These are phyloP conservation scores for Lithophane leautieri DNA, from an alignment of 2,888 invertebrate species.

Conservation along the genomic window DNA sequence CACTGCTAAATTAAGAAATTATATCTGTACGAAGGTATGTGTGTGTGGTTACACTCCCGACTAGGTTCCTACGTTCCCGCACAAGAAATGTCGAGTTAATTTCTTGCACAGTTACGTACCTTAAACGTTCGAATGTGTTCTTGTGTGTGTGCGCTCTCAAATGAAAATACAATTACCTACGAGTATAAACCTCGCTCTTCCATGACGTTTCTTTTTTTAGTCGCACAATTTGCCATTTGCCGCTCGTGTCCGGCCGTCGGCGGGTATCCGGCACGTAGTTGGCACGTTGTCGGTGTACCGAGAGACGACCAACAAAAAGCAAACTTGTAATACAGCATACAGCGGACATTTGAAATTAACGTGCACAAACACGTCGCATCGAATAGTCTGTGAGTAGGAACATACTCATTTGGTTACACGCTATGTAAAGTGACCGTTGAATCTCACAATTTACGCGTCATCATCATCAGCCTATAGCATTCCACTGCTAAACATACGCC, in stretches of 20 bases:
- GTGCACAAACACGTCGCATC: not conserved
- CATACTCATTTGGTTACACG: not conserved
- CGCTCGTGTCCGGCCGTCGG: too few species aligned
- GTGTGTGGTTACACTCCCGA: constrained; percentile 2
- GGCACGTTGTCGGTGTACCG: not conserved
- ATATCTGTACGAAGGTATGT: constrained; percentile 25
- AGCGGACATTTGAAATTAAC: not conserved
- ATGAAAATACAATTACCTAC: constrained; percentile 18
- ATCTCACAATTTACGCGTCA: not conserved
- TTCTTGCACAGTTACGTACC: constrained; percentile 3
- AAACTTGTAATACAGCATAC: constrained; percentile 5
- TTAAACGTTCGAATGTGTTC: not conserved
- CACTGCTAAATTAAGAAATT: constrained; percentile 38
- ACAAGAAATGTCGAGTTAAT: not conserved
- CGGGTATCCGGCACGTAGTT: not conserved
- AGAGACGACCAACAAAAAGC: not conserved
- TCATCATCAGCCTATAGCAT: too few species aligned
- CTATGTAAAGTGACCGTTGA: not conserved
- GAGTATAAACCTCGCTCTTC: constrained; percentile 9
- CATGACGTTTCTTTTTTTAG: constrained; percentile 9
- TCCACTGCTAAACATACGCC: too few species aligned
- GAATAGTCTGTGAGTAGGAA: not conserved
- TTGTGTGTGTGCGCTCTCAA: constrained; percentile 2
- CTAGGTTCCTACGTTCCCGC: not conserved
- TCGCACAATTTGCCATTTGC: constrained; percentile 22